Conservation (phyloP, 2,888 invertebrate genomes). For the Drosophila villosipedis region DNA sequence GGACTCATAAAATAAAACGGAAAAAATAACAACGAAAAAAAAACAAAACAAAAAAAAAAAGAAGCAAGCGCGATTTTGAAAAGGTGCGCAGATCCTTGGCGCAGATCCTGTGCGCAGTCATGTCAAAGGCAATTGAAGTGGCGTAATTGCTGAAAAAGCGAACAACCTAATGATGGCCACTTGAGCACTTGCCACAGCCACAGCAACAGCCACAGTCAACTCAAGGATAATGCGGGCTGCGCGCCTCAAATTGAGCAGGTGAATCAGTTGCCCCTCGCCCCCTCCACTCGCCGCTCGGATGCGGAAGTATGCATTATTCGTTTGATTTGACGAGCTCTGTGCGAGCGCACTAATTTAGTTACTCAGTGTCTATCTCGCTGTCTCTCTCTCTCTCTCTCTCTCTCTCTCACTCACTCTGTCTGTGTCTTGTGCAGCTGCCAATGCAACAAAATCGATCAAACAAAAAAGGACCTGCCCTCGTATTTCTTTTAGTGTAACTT, state of each 20-base stretch:
- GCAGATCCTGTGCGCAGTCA: constrained; percentile 33
- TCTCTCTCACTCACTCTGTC: neutral
- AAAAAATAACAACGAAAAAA: constrained; percentile 44
- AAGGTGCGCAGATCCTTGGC: constrained; percentile 70
- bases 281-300: constrained; percentile 2
- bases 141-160: constrained; percentile 69
- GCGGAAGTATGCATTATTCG: constrained; percentile 78
- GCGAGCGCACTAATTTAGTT: constrained; percentile 5
- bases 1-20: constrained; percentile 36
- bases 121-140: constrained; percentile 74
- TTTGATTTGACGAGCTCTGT: constrained; percentile 60
- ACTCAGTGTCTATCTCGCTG: neutral
- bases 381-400: neutral
- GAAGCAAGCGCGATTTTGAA: constrained; percentile 64
- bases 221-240: constrained; percentile 76
- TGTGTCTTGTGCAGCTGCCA: constrained; percentile 47
- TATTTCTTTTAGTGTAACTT: neutral
- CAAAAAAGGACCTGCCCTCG: neutral
- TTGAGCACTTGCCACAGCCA: constrained; percentile 33
- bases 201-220: neutral
- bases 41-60: constrained; percentile 22
- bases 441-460: constrained; percentile 18
- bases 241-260: constrained; percentile 68
- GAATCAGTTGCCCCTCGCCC: constrained; percentile 57
- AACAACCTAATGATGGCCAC: constrained; percentile 71